A percentile compares a stretch with the other conserved stretches of the same genome.
phyloP scores from a whole-genome alignment of 2,888 invertebrate species.

The Pterostichus madidus region DNA sequence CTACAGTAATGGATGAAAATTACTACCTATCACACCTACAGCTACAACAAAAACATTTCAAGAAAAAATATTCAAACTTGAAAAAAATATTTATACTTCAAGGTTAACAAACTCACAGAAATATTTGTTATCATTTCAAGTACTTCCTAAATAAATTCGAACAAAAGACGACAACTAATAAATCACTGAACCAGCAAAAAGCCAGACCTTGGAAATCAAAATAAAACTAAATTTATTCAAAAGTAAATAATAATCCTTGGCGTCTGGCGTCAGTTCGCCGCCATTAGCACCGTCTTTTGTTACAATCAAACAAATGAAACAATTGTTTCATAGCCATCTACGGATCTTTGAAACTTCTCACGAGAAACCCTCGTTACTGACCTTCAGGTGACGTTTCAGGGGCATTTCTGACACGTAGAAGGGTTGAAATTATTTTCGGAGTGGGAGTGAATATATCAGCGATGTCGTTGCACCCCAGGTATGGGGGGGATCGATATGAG shows the following conservation, averaged over 20 bases:
- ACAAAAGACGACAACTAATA: conserved; percentile 25
- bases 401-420: conserved; percentile 27
- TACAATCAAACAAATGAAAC: conserved; percentile 44
- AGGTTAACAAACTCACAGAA: conserved; percentile 21
- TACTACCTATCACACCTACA: conserved; percentile 15
- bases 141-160: conserved; percentile 8
- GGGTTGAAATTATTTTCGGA: conserved; percentile 21
- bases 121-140: conserved; percentile 8
- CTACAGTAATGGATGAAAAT: conserved; percentile 15
- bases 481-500: conserved; percentile 16
- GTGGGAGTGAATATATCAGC: background rate
- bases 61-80: background rate
- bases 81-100: background rate
- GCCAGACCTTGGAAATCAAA: conserved; percentile 21
- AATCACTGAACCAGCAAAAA: conserved; percentile 8
- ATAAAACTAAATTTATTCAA: conserved; percentile 32
- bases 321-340: conserved; percentile 31
- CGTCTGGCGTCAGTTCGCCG: conserved; percentile 2
- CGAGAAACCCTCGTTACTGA: conserved; percentile 39
- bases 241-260: background rate
- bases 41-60: background rate
- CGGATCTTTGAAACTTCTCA: conserved; percentile 12
- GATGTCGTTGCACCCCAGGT: conserved; percentile 34
- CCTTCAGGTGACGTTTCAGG: conserved; percentile 40
- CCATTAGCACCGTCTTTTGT: conserved; percentile 38